Evolutionary conservation across 2,888 invertebrate genomes (phyloP).

Genomic region (Xanthorhoe spadicearia): DNA sequence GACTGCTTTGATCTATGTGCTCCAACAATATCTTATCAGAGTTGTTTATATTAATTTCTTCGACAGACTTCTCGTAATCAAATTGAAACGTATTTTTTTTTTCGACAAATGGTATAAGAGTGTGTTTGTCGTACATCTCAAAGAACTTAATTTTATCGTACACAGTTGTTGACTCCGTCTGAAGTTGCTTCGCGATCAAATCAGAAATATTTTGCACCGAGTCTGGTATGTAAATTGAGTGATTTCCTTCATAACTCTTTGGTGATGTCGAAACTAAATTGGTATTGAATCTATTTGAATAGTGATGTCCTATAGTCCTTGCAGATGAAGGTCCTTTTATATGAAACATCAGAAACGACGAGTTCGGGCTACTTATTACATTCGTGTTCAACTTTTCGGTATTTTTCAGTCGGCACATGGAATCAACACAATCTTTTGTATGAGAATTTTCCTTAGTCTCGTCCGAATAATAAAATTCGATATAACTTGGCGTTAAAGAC

Average conservation of each 20-base stretch:
- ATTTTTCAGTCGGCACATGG: constrained; percentile 33
- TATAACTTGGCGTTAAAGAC: constrained; percentile 64
- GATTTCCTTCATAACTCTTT: background rate
- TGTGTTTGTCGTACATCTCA: constrained; percentile 70
- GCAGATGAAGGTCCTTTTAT: constrained; percentile 26
- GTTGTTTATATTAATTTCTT: constrained; percentile 37
- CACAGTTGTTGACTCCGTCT: constrained; percentile 39
- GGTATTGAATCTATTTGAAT: background rate
- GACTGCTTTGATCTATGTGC: constrained; percentile 49
- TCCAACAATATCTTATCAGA: constrained; percentile 49
- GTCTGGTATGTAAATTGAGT: background rate
- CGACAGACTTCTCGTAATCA: constrained; percentile 36
- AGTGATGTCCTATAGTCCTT: background rate
- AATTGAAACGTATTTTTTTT: constrained; percentile 34
- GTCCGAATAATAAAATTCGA: constrained; percentile 76
- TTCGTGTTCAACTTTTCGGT: constrained; percentile 29
- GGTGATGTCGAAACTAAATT: background rate
- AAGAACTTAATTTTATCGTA: constrained; percentile 75
- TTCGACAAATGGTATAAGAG: constrained; percentile 41
- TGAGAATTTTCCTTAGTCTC: constrained; percentile 51
- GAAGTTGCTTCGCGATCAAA: constrained; percentile 5
- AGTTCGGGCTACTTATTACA: constrained; percentile 30
- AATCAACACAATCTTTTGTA: constrained; percentile 38
- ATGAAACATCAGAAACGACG: constrained; percentile 40
- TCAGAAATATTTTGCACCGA: background rate